A percentile compares a stretch with the other conserved stretches of the same genome.
These are phyloP conservation scores for Melanotaenia nigrans DNA, from an alignment of 2,797 vertebrate genomes.

Conservation along the genomic window DNA sequence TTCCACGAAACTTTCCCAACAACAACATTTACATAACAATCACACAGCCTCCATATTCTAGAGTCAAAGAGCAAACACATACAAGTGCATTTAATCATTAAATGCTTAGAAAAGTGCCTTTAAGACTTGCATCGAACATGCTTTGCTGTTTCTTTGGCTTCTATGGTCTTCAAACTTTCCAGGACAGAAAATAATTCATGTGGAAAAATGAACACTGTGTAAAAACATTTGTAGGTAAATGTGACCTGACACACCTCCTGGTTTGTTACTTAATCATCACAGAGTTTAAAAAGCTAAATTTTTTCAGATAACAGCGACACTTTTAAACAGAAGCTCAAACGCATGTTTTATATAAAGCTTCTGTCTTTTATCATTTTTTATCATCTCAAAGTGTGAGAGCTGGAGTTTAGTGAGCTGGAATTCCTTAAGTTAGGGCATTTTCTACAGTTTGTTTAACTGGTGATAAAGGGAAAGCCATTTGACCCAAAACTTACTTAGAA, in stretches of 20 bases:
- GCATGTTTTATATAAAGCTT: background rate
- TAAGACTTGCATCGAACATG: too few relatives aligned
- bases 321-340: background rate
- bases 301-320: background rate
- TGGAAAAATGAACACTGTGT: background rate
- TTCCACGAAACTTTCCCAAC: too few relatives aligned
- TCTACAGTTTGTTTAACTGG: too few relatives aligned
- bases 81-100: too few relatives aligned
- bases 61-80: too few relatives aligned
- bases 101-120: background rate
- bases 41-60: background rate
- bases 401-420: too few relatives aligned
- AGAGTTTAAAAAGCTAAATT: background rate
- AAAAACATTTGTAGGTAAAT: background rate
- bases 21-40: background rate
- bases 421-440: too few relatives aligned
- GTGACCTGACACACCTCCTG: background rate
- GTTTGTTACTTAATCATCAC: background rate
- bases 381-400: too few relatives aligned
- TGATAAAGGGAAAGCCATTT: background rate
- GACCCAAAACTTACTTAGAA: background rate
- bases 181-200: background rate
- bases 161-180: too few relatives aligned
- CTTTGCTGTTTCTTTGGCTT: too few relatives aligned
- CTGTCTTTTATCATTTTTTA: background rate